phyloP scores from a whole-genome alignment of 2,113 vertebrate species.

The Gasterosteus nipponicus region DNA sequence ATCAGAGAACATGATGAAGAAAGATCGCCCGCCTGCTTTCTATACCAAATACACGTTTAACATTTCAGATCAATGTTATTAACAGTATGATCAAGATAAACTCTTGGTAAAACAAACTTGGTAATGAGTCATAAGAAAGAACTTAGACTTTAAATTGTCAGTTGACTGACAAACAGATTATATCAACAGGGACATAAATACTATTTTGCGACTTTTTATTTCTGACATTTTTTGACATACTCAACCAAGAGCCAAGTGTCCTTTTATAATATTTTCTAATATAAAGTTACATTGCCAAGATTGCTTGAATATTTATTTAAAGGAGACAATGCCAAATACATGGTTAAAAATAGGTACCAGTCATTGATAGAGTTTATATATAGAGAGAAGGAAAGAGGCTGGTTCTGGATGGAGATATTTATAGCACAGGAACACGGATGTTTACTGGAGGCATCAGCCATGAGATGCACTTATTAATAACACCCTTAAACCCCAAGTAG shows the following conservation, averaged over 20 bases:
- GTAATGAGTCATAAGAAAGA: neutral
- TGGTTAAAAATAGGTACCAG: conserved; percentile 72
- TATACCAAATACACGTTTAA: conserved; percentile 2
- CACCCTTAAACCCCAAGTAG: conserved; percentile 63
- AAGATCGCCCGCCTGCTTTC: conserved; percentile 18
- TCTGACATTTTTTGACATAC: too few species aligned
- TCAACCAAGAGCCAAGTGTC: conserved; percentile 30
- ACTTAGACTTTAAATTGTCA: neutral
- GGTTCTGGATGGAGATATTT: conserved; percentile 67
- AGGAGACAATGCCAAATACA: conserved; percentile 58
- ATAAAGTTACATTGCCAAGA: conserved; percentile 38
- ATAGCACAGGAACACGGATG: conserved; percentile 61
- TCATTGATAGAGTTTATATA: conserved; percentile 77
- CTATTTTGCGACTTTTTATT: neutral
- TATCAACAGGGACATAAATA: neutral
- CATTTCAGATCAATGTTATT: neutral
- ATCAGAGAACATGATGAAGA: conserved; percentile 48
- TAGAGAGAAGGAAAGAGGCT: conserved; percentile 68
- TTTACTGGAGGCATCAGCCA: conserved; percentile 55
- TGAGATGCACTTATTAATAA: conserved; percentile 69
- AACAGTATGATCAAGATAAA: neutral
- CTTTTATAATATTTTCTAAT: conserved; percentile 46
- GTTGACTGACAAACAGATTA: neutral
- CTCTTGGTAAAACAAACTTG: neutral
- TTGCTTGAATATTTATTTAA: conserved; percentile 58